Evolutionary conservation across 37 sponge, comb jelly and placozoan genomes (phyloP).

Genomic region (Dysidea cf. avara): DNA sequence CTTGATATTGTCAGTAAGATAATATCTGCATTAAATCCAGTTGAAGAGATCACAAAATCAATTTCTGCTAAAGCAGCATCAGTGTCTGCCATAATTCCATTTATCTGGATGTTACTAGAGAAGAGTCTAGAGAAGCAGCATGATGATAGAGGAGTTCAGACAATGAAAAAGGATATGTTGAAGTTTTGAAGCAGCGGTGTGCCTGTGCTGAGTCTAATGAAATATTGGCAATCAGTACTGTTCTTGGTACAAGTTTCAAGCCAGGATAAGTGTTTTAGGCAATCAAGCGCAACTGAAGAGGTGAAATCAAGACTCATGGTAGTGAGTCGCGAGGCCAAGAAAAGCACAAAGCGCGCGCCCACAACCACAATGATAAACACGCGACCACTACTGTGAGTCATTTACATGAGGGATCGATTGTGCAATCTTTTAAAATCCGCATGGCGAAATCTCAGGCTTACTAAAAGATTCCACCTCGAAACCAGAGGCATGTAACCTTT

Average conservation of each 20-base stretch:
- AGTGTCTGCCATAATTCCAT: neutral
- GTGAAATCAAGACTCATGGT: no score
- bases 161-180: slow-evolving; percentile 21
- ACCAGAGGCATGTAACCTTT: no score
- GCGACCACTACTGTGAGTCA: no score
- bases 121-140: neutral
- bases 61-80: slow-evolving; percentile 4
- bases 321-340: no score
- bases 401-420: no score
- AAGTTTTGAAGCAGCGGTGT: neutral
- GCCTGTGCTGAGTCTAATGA: slow-evolving; percentile 5
- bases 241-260: slow-evolving; percentile 18
- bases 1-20: neutral
- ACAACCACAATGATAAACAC: no score
- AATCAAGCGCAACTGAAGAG: neutral
- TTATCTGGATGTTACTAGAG: neutral
- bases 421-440: no score
- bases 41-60: slow-evolving; percentile 5
- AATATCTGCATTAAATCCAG: neutral
- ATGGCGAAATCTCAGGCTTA: no score
- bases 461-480: no score
- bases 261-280: neutral
- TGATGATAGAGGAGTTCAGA: slow-evolving; percentile 19
- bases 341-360: no score
- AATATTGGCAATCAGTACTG: neutral